phyloP scores from a whole-genome alignment of 1,140 invertebrate genomes.

The Calosoma granatense region DNA sequence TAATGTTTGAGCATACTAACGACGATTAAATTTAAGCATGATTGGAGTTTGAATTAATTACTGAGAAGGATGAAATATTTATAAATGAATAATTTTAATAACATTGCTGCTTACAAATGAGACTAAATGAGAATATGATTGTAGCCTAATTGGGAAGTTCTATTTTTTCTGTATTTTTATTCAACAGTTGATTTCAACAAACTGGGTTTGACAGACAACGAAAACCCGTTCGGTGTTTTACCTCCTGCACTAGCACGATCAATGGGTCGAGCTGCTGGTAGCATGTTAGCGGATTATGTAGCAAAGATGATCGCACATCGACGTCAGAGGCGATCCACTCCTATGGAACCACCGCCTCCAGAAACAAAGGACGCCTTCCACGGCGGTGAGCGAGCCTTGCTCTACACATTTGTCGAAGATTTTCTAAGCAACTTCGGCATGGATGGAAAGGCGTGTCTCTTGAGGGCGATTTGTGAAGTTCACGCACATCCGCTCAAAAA shows the following conservation, averaged over 20 bases:
- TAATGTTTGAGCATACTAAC: too few relatives aligned
- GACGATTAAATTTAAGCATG: too few relatives aligned
- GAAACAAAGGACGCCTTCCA: conserved; percentile 44
- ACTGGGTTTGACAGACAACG: conserved; percentile 70
- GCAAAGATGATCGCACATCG: conserved; percentile 54
- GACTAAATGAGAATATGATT: too few relatives aligned
- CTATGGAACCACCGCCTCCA: conserved; percentile 28
- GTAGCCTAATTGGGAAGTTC: too few relatives aligned
- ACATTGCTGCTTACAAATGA: too few relatives aligned
- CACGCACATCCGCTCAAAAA: conserved; percentile 66
- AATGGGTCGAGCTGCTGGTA: conserved; percentile 57
- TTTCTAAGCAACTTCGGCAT: conserved; percentile 64
- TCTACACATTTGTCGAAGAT: conserved; percentile 66
- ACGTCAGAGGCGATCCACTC: conserved; percentile 45
- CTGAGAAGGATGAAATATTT: too few relatives aligned
- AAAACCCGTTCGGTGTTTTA: conserved; percentile 71
- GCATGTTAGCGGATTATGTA: conserved; percentile 53
- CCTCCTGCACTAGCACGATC: conserved; percentile 55
- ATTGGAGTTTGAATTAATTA: too few relatives aligned
- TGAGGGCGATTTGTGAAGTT: conserved; percentile 76
- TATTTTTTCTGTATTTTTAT: too few relatives aligned
- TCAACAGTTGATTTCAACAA: conserved; percentile 76
- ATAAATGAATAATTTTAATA: too few relatives aligned
- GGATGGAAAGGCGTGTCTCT: conserved; percentile 68
- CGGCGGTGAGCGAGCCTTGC: conserved; percentile 64